Percentiles rank a stretch among this genome's conserved stretches.
Evolutionary conservation across 2,888 invertebrate species (phyloP).

Genomic region (Amiota mariae): DNA sequence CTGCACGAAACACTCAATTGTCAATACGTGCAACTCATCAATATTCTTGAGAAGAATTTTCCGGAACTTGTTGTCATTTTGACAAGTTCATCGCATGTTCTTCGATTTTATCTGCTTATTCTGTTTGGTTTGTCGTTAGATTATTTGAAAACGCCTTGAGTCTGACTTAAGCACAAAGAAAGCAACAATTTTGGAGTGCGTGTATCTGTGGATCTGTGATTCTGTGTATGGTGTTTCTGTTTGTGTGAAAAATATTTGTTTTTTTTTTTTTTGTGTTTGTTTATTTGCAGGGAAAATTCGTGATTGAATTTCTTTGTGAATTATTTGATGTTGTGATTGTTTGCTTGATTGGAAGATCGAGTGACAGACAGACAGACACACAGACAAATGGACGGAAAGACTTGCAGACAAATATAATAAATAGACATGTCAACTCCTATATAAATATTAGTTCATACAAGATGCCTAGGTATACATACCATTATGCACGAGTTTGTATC

Average conservation of each 20-base stretch:
- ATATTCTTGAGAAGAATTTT: background rate
- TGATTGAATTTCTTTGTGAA: slow-evolving; percentile 60
- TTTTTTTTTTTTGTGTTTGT: too few species aligned
- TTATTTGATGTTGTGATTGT: slow-evolving; percentile 51
- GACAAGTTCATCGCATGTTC: slow-evolving; percentile 6
- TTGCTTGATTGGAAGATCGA: slow-evolving; percentile 40
- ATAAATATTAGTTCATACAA: too few species aligned
- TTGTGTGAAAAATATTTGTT: background rate
- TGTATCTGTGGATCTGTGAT: slow-evolving; percentile 1
- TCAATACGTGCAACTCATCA: slow-evolving; percentile 6
- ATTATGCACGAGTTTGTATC: too few species aligned
- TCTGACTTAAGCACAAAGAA: too few species aligned
- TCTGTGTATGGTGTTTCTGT: background rate
- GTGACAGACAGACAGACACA: background rate
- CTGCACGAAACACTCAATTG: background rate
- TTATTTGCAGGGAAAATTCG: slow-evolving; percentile 8
- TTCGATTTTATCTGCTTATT: background rate
- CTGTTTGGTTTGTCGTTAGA: background rate
- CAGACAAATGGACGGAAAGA: background rate
- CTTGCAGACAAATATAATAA: background rate
- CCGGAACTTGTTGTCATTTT: slow-evolving; percentile 10
- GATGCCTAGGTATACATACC: too few species aligned
- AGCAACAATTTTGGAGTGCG: background rate
- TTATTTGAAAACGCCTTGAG: background rate
- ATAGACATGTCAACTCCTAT: too few species aligned